Conservation (phyloP, 2,797 vertebrate species). For the Peromyscus aztecus region DNA sequence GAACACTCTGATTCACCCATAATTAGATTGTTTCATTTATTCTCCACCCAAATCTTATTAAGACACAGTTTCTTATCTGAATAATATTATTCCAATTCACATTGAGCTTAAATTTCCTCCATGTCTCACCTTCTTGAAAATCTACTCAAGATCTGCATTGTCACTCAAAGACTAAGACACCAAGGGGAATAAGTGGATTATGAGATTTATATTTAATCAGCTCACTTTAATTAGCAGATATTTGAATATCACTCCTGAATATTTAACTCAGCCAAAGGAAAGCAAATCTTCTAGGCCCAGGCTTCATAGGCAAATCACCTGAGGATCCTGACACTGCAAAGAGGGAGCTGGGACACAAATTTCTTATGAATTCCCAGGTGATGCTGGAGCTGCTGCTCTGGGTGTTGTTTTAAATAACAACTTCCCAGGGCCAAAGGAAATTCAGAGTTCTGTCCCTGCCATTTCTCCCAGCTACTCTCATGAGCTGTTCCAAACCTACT, state of each 20-base stretch:
- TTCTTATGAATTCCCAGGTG: not conserved
- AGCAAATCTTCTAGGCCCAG: not conserved
- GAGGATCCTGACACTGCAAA: not conserved
- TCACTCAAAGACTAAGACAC: conserved; percentile 35
- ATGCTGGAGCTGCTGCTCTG: not conserved
- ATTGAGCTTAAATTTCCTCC: conserved; percentile 34
- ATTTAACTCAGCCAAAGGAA: conserved; percentile 45
- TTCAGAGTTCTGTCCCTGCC: not conserved
- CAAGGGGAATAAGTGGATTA: conserved; percentile 5
- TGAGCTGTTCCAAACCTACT: not conserved
- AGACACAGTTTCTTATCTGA: conserved; percentile 70
- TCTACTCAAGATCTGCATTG: not conserved
- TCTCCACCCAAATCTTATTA: conserved; percentile 65
- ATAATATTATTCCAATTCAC: conserved; percentile 77
- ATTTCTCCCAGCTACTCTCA: not conserved
- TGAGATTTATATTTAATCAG: not conserved
- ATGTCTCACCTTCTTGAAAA: conserved; percentile 49
- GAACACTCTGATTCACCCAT: conserved; percentile 65
- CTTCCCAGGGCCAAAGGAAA: not conserved
- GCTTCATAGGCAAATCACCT: not conserved
- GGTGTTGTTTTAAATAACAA: not conserved
- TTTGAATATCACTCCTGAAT: not conserved
- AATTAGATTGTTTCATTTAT: conserved; percentile 78
- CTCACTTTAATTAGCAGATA: not conserved
- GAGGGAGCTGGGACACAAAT: not conserved